Conservation (phyloP, 2,113 vertebrate species). For the Pavo muticus region DNA sequence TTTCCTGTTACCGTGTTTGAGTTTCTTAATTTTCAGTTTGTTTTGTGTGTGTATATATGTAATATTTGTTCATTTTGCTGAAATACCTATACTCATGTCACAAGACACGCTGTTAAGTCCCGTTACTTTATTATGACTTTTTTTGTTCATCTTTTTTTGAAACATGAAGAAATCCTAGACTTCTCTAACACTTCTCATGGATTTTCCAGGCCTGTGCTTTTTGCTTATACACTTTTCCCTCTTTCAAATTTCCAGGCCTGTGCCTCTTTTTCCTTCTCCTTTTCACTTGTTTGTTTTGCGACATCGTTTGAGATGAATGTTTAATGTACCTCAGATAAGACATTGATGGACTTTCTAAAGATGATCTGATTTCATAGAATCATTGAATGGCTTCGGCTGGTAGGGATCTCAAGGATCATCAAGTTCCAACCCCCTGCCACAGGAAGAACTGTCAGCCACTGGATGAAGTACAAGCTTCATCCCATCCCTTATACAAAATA, state of each 20-base stretch:
- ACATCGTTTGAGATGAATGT: neutral
- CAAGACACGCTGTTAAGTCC: neutral
- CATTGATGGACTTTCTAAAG: neutral
- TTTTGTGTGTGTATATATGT: too few relatives aligned
- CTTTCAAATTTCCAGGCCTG: neutral
- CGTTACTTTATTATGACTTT: neutral
- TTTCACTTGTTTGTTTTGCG: neutral
- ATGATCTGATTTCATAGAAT: too few relatives aligned
- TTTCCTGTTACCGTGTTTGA: neutral
- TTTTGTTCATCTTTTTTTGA: neutral
- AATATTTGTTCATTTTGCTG: neutral
- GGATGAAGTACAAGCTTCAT: neutral
- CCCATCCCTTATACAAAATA: neutral
- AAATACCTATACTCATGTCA: neutral
- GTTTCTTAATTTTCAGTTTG: neutral
- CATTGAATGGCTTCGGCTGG: too few relatives aligned
- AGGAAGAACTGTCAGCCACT: too few relatives aligned
- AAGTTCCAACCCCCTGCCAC: too few relatives aligned
- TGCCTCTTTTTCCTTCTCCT: neutral
- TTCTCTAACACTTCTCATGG: neutral
- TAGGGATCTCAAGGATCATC: too few relatives aligned
- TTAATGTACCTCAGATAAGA: neutral
- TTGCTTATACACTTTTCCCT: neutral
- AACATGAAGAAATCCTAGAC: neutral
- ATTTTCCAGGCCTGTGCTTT: neutral